A percentile compares a stretch with the other conserved stretches of the same genome.
Evolutionary conservation across 2,888 invertebrate species (phyloP).

Genomic region (Cryptops parisi): DNA sequence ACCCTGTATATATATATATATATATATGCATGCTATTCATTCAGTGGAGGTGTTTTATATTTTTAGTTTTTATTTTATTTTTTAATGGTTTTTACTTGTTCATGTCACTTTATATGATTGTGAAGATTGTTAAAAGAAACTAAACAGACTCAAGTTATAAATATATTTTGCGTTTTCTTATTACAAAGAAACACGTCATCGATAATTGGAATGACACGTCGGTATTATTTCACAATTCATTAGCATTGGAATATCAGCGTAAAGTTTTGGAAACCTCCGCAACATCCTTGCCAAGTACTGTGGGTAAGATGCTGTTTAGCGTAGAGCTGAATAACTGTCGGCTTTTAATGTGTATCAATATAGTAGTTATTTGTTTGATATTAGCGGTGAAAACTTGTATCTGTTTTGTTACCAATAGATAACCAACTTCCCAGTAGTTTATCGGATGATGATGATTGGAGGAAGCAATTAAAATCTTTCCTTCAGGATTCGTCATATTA

Average conservation of each 20-base stretch:
- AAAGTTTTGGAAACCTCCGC: constrained; percentile 34
- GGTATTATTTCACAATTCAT: constrained; percentile 72
- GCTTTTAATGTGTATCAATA: too few species aligned
- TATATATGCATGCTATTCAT: too few species aligned
- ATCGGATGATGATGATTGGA: constrained; percentile 38
- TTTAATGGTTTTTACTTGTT: too few species aligned
- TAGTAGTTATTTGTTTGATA: too few species aligned
- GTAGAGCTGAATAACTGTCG: too few species aligned
- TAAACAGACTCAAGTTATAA: neutral
- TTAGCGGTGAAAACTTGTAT: too few species aligned
- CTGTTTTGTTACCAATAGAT: neutral
- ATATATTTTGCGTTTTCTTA: constrained; percentile 10
- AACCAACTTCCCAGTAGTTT: neutral
- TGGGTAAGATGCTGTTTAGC: neutral
- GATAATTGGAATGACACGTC: constrained; percentile 74
- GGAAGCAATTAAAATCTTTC: constrained; percentile 56
- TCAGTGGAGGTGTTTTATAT: too few species aligned
- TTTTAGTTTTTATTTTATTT: too few species aligned
- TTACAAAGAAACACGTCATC: constrained; percentile 67
- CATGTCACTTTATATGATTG: too few species aligned
- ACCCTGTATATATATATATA: too few species aligned
- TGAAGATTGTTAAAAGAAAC: too few species aligned
- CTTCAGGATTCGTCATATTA: constrained; percentile 66
- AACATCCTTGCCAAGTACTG: neutral
- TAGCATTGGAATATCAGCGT: constrained; percentile 78